These are phyloP conservation scores for Rhagonycha lutea DNA, from an alignment of 2,888 invertebrate species.

Conservation along the genomic window DNA sequence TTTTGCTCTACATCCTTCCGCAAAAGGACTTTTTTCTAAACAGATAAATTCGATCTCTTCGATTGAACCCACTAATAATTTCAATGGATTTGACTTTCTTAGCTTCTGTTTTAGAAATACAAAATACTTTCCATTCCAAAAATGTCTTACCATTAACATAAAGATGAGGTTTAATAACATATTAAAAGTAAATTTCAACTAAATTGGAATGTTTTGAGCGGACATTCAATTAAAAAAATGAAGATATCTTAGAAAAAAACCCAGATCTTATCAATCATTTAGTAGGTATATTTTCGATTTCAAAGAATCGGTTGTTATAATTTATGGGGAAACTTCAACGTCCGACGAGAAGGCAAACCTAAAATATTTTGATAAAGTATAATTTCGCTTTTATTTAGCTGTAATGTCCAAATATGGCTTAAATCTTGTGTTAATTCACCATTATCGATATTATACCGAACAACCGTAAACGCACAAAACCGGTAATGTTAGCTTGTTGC, in stretches of 20 bases:
- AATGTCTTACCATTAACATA: too few species aligned
- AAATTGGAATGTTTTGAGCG: not conserved
- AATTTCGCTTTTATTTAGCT: not conserved
- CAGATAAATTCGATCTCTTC: too few species aligned
- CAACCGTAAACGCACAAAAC: slow-evolving; percentile 23
- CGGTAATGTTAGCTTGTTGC: slow-evolving; percentile 23
- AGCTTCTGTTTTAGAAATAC: too few species aligned
- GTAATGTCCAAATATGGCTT: not conserved
- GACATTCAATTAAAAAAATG: not conserved
- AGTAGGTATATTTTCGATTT: not conserved
- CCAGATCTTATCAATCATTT: not conserved
- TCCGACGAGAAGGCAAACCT: slow-evolving; percentile 6
- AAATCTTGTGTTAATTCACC: slow-evolving; percentile 4
- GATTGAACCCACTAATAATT: too few species aligned
- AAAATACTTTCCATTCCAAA: too few species aligned
- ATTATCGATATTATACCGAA: slow-evolving; percentile 20
- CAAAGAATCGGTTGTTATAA: not conserved
- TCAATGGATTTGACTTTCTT: too few species aligned
- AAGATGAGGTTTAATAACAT: not conserved
- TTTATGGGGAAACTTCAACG: slow-evolving; percentile 6
- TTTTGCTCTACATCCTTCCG: too few species aligned
- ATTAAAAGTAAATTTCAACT: not conserved
- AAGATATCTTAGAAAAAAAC: not conserved
- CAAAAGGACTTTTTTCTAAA: too few species aligned
- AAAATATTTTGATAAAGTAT: not conserved